phyloP scores from a whole-genome alignment of 2,888 invertebrate genomes.

The Diplolepis rosae region DNA sequence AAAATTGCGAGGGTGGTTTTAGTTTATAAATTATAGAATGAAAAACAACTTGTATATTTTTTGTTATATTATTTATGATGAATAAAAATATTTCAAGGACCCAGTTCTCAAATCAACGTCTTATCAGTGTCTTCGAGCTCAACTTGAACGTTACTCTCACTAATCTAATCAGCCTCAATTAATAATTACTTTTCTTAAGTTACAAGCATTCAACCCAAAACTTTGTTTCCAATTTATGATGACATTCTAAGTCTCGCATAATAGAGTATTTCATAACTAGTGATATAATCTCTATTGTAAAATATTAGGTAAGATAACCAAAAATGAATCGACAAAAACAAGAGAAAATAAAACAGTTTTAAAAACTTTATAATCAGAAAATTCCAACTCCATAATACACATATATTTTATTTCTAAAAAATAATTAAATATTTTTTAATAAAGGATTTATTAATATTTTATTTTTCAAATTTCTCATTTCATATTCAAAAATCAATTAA shows the following conservation, averaged over 20 bases:
- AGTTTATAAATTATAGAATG: too few species aligned
- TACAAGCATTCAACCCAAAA: background rate
- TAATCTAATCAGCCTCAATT: background rate
- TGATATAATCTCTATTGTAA: background rate
- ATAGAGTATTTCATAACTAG: background rate
- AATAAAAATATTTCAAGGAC: background rate
- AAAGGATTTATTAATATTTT: too few species aligned
- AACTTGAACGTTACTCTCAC: background rate
- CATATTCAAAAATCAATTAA: too few species aligned
- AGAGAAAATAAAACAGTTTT: too few species aligned
- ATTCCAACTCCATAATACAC: too few species aligned
- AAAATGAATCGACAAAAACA: too few species aligned
- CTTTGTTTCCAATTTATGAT: background rate
- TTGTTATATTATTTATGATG: background rate
- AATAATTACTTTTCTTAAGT: background rate
- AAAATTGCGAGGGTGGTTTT: too few species aligned
- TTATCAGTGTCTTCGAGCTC: background rate
- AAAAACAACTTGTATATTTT: background rate
- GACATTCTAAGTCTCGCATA: background rate
- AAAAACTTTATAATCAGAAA: too few species aligned
- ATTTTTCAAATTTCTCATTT: too few species aligned
- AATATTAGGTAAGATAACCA: background rate
- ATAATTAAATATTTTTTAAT: too few species aligned
- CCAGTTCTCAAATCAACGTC: background rate
- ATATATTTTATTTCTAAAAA: too few species aligned